These are phyloP conservation scores for Nesidiocoris tenuis DNA, from an alignment of 2,888 invertebrate genomes.

Conservation along the genomic window DNA sequence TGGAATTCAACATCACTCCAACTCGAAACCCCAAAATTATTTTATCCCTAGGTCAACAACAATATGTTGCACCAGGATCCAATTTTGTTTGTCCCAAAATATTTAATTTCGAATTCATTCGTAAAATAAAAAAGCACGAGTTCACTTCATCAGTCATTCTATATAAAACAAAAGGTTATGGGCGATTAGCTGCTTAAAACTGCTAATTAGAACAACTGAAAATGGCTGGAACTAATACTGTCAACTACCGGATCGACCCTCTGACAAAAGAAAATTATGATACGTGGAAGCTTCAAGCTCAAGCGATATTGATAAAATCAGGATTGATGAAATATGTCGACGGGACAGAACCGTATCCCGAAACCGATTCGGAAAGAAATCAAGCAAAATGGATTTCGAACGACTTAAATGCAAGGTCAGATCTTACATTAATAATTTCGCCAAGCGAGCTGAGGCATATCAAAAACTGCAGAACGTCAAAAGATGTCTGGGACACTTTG, in stretches of 20 bases:
- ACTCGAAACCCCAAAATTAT: too few species aligned
- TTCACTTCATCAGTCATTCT: too few species aligned
- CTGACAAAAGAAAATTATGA: background rate
- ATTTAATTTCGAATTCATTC: too few species aligned
- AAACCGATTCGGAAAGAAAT: background rate
- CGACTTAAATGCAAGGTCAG: background rate
- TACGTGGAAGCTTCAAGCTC: background rate
- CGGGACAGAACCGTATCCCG: background rate
- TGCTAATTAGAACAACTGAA: too few species aligned
- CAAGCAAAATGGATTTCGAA: background rate
- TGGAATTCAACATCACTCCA: too few species aligned
- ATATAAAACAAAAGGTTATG: too few species aligned
- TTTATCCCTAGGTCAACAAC: too few species aligned
- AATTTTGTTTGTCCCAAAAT: too few species aligned
- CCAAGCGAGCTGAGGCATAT: background rate
- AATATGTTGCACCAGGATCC: too few species aligned
- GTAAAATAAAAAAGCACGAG: too few species aligned
- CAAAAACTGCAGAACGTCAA: background rate
- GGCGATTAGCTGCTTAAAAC: too few species aligned
- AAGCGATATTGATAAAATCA: background rate
- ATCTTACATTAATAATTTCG: background rate
- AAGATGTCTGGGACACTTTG: background rate
- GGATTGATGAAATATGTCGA: background rate
- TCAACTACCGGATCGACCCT: constrained; percentile 1
- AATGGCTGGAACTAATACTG: too few species aligned